Percentiles rank a stretch among this genome's conserved stretches.
Evolutionary conservation across 2,113 vertebrate genomes (phyloP).

Genomic region (Datnioides undecimradiatus): DNA sequence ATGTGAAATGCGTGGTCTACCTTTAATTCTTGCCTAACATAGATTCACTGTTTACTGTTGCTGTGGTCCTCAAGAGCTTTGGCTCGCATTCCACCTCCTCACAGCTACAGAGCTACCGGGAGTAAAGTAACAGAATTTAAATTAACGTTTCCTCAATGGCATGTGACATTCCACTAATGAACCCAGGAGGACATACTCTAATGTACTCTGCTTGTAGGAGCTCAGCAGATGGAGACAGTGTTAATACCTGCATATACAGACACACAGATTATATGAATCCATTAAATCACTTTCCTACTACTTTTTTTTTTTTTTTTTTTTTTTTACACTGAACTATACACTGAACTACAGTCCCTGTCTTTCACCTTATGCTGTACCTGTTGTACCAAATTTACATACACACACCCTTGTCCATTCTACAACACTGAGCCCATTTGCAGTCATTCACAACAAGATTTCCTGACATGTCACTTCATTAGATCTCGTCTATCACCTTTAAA

Average conservation of each 20-base stretch:
- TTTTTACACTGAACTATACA: too few species aligned
- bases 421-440: neutral
- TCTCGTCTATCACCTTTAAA: neutral
- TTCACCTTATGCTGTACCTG: too few species aligned
- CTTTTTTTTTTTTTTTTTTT: too few species aligned
- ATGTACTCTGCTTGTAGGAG: slow-evolving; percentile 16
- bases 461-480: neutral
- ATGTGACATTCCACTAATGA: slow-evolving; percentile 27
- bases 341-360: too few species aligned
- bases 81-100: too few species aligned
- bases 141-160: slow-evolving; percentile 1
- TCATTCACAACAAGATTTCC: neutral
- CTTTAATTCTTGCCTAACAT: too few species aligned
- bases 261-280: neutral
- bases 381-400: neutral
- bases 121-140: neutral
- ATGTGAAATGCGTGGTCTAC: too few species aligned
- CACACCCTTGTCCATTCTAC: neutral
- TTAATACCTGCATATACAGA: neutral
- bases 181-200: neutral
- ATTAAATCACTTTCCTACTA: too few species aligned
- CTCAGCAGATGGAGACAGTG: neutral
- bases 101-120: neutral
- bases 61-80: neutral
- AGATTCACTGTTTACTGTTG: neutral